Percentiles rank a stretch among this genome's conserved stretches.
phyloP scores from a whole-genome alignment of 2,113 vertebrate genomes.

The Lonchura striata region DNA sequence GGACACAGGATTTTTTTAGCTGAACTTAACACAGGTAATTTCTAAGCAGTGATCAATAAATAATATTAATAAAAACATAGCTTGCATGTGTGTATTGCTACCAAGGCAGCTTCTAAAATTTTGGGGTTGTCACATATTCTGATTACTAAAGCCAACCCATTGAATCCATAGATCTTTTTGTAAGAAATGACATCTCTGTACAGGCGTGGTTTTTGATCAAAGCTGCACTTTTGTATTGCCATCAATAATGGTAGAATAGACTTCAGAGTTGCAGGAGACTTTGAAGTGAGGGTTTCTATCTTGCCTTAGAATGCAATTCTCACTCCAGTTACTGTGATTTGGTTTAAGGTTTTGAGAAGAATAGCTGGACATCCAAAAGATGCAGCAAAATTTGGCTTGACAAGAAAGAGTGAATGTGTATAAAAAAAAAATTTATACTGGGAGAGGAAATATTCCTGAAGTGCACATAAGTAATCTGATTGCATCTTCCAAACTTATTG shows the following conservation, averaged over 20 bases:
- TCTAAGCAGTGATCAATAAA: not conserved
- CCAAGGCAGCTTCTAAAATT: not conserved
- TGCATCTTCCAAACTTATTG: not conserved
- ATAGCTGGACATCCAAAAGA: not conserved
- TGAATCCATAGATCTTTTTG: not conserved
- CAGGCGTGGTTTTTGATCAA: not conserved
- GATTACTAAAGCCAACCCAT: not conserved
- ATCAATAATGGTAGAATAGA: not conserved
- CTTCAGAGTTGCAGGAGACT: not conserved
- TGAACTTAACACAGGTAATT: not conserved
- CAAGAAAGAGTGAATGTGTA: not conserved
- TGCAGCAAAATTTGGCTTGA: not conserved
- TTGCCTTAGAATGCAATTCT: not conserved
- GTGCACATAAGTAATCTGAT: not conserved
- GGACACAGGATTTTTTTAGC: not conserved
- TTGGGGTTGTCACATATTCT: not conserved
- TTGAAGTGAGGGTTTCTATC: not conserved
- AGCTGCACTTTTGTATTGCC: not conserved
- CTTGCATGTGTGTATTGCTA: fast-evolving
- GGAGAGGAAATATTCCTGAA: not conserved
- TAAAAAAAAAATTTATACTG: not conserved
- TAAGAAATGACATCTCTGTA: not conserved
- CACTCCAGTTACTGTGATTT: not conserved
- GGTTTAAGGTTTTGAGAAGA: not conserved
- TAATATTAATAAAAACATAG: not conserved